Percentiles rank a stretch among this genome's conserved stretches.
Conservation (phyloP, 1,140 invertebrate species). For the Saccostrea cuccullata region DNA sequence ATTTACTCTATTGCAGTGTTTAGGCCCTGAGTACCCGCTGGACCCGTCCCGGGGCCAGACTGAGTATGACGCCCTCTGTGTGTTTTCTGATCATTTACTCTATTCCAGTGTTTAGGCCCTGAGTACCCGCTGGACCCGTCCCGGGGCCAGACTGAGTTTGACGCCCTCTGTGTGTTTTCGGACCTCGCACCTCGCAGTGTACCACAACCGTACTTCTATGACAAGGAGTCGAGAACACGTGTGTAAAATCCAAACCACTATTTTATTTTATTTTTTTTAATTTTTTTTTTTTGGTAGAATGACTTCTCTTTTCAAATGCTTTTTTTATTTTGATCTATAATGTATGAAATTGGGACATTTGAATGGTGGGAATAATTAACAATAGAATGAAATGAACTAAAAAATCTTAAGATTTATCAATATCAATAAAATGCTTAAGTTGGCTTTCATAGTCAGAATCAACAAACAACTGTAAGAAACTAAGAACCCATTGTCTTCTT, state of each 20-base stretch:
- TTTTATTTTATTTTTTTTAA: too few relatives aligned
- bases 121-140: conserved; percentile 56
- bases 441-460: too few relatives aligned
- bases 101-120: conserved; percentile 61
- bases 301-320: too few relatives aligned
- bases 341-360: too few relatives aligned
- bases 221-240: conserved; percentile 50
- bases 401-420: too few relatives aligned
- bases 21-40: conserved; percentile 63
- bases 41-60: conserved; percentile 41
- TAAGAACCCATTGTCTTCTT: conserved; percentile 1
- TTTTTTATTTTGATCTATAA: too few relatives aligned
- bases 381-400: too few relatives aligned
- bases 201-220: conserved; percentile 58
- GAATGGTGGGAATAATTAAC: too few relatives aligned
- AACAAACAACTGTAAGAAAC: too few relatives aligned
- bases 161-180: conserved; percentile 58
- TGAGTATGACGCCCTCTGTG: conserved; percentile 59
- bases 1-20: conserved; percentile 53
- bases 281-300: too few relatives aligned
- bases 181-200: conserved; percentile 54
- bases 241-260: neutral
- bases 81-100: conserved; percentile 43
- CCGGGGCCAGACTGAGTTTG: conserved; percentile 56
- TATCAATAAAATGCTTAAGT: too few relatives aligned